Base-by-base conservation (phyloP, 23 tunicate species). In the Trididemnum clinides region DNA sequence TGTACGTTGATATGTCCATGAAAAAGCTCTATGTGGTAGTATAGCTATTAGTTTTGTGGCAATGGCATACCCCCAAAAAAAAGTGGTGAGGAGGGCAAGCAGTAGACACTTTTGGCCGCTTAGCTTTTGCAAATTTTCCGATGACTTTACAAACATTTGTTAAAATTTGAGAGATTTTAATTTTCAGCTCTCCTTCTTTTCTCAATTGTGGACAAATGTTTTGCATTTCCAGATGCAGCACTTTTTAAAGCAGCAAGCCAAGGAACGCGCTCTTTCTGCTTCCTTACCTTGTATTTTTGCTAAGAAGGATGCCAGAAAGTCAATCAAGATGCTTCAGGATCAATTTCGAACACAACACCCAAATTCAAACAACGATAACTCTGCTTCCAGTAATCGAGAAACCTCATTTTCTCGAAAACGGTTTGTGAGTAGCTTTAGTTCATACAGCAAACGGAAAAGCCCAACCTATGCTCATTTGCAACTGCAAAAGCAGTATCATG, bases 241-340 rank as follows among this genome's bases (percentile, higher is more conserved):
- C 33, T 75, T 89, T 35, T 39, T 89, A 30, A 89, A 83, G 54
- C 93, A 89, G 29, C 93, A 89, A 77, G 78, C 88, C 0, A 82
- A 84, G 33, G 88, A 75, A 3, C 34, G 93, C 12, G 93, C 88
- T n/a, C 80, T 83, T 49, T 51, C 65, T 0, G 71, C 87, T 12
- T 70, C 87, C 0, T 10, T 31, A 2, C 39, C 83, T 2, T 29
- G 5, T 22, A 51, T 50, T 50, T 18, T 7, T 2, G 34, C 19
- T 6, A 30, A 50, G 15, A 20, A 28, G n/a, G 31, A 36, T 2
- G 23, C 80, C 6, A 37, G 31, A 73, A 66, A 29, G 2, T n/a
- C 31, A 5, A 29, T 32, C n/a, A 66, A 5, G 31, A 30, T 4
- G 5, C 15, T 21, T 27, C 25, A 73, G 38, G 29, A 29, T 19